phyloP scores from a whole-genome alignment of 2,113 vertebrate species.

The Montifringilla adamsi region DNA sequence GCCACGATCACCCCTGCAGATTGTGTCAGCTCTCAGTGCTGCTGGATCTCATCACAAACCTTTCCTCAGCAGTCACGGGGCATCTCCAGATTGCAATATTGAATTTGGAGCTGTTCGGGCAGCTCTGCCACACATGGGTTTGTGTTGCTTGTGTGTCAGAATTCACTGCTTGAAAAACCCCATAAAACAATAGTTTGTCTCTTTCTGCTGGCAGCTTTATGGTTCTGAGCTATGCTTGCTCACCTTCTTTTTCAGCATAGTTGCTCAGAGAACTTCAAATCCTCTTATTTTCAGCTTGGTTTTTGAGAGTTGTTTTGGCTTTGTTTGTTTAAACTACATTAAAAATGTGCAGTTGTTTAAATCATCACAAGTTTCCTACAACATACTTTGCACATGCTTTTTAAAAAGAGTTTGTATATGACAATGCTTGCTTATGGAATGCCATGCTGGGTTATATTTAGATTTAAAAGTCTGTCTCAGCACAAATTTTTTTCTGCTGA shows the following conservation, averaged over 20 bases:
- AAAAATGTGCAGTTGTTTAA: neutral
- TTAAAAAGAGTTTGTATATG: neutral
- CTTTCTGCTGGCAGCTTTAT: neutral
- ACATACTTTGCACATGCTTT: neutral
- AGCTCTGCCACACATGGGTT: neutral
- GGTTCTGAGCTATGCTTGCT: neutral
- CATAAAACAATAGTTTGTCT: neutral
- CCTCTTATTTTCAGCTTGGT: neutral
- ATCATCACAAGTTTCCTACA: accelerated
- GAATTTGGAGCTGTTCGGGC: neutral
- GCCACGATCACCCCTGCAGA: neutral
- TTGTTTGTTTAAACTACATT: neutral
- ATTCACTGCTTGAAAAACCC: neutral
- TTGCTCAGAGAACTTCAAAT: neutral
- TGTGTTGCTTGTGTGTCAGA: neutral
- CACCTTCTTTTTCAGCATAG: neutral
- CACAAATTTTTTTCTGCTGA: neutral
- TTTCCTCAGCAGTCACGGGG: neutral
- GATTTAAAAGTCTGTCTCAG: neutral
- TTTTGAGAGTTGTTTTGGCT: neutral
- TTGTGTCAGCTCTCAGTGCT: neutral
- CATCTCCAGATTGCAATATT: neutral
- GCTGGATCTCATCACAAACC: neutral
- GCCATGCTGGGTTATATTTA: neutral
- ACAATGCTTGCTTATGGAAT: neutral